These are phyloP conservation scores for Trisateles emortualis DNA, from an alignment of 2,888 invertebrate genomes.

Conservation along the genomic window DNA sequence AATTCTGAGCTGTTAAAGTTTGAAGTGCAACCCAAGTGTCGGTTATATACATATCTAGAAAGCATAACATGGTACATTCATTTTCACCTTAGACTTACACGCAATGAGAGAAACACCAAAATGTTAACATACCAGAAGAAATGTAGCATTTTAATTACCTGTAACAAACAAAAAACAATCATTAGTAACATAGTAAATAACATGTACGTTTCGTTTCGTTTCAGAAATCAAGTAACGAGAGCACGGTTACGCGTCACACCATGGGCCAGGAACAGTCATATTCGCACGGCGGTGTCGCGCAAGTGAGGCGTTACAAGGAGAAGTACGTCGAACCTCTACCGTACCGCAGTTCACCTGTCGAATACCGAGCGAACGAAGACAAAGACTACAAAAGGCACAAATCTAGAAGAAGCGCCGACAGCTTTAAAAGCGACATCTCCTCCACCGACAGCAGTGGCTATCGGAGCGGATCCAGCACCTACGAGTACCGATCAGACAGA, in stretches of 20 bases:
- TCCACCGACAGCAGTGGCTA: slow-evolving; percentile 82
- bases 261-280: slow-evolving; percentile 84
- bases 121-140: not conserved
- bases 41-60: not conserved
- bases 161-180: slow-evolving; percentile 4
- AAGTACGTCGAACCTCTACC: slow-evolving; percentile 70
- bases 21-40: not conserved
- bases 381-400: slow-evolving; percentile 73
- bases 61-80: not conserved
- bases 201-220: slow-evolving; percentile 48
- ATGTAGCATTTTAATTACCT: slow-evolving; percentile 6
- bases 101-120: not conserved
- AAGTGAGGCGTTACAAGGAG: slow-evolving; percentile 69
- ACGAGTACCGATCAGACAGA: slow-evolving; percentile 75
- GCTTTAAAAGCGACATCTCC: slow-evolving; percentile 80
- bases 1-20: too few relatives aligned
- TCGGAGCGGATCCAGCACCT: slow-evolving; percentile 79
- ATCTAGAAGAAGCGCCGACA: slow-evolving; percentile 71
- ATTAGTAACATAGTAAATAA: not conserved
- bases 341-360: slow-evolving; percentile 60
- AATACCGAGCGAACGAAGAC: slow-evolving; percentile 59
- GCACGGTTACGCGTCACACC: slow-evolving; percentile 65
- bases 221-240: slow-evolving; percentile 67
- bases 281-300: slow-evolving; percentile 70
- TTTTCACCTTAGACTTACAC: not conserved